Base-by-base conservation (phyloP, 2,797 vertebrate genomes). In the Oceanodroma leucorhoa region DNA sequence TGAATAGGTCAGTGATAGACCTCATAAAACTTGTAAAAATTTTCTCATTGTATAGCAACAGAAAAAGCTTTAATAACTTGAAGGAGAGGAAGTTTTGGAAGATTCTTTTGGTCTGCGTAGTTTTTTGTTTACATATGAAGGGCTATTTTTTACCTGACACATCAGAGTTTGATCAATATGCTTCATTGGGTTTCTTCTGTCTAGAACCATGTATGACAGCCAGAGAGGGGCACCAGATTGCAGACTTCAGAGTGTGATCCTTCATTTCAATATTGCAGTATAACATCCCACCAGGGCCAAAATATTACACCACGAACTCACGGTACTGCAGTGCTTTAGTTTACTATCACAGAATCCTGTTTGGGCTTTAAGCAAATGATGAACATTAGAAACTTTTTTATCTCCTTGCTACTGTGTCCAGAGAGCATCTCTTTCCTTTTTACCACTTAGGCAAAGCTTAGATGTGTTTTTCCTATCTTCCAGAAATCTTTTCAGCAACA, bases 211-310 rank as follows among this genome's bases (percentile, higher is more conserved):
- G 89, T 81, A 27, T 50, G 88, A 76, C 85, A 94, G 85, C 87
- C 83, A 90, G 83, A 83, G 95, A 94, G 90, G 91, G 70, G 90
- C 90, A 96, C 83, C 87, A 91, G 93, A 61, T 87, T 94, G 83
- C 87, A 91, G 79, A 76, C 46, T 84, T 89, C 80, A 70, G 67
- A 81, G 73, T 29, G 43, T 8, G 87, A 88, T 38, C 66, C 64
- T 90, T 88, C 83, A 40, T 80, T 95, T 91, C 89, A 91, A 17
- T 73, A 72, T 58, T 85, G 82, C 58, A 66, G 60, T 36, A 18
- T 13, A 91, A 76, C 81, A 72, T 79, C 70, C 84, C 66, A 84
- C 64, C 41, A 30, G 58, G 75, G 87, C 67, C 87, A 89, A 81
- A 92, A 89, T 66, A 51, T 41, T 46, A 55, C 83, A 69, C 60